These are phyloP conservation scores for Andrena camellia DNA, from an alignment of 2,888 invertebrate species.

Conservation along the genomic window DNA sequence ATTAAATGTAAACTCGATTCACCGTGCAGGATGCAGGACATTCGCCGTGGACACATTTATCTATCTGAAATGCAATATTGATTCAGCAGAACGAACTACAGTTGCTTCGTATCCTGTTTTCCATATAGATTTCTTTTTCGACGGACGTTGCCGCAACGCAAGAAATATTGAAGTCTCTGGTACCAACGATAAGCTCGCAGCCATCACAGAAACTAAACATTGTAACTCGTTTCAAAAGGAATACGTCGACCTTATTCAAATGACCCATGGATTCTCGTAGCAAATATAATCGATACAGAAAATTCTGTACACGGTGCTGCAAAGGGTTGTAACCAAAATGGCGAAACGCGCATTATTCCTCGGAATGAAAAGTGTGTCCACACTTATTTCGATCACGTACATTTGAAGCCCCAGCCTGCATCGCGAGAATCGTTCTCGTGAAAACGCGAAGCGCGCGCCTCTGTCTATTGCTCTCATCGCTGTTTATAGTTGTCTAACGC, in stretches of 20 bases:
- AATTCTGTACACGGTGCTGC: no score
- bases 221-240: not conserved
- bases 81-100: constrained; percentile 24
- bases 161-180: not conserved
- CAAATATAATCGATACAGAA: no score
- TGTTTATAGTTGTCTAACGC: not conserved
- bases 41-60: constrained; percentile 29
- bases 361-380: not conserved
- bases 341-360: not conserved
- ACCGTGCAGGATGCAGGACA: constrained; percentile 11
- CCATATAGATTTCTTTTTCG: not conserved
- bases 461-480: not conserved
- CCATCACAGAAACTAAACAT: no score
- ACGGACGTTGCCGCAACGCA: not conserved
- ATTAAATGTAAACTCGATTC: constrained; percentile 49
- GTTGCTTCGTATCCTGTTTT: constrained; percentile 31
- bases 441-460: not conserved
- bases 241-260: not conserved
- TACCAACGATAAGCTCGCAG: no score
- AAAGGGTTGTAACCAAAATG: no score
- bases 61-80: constrained; percentile 47
- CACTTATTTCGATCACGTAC: not conserved
- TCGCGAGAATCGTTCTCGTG: not conserved
- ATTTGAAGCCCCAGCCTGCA: not conserved
- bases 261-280: no score